A percentile compares a stretch with the other conserved stretches of the same genome.
Evolutionary conservation across 2,113 vertebrate species (phyloP).

Genomic region (Pelmatolapia mariae): DNA sequence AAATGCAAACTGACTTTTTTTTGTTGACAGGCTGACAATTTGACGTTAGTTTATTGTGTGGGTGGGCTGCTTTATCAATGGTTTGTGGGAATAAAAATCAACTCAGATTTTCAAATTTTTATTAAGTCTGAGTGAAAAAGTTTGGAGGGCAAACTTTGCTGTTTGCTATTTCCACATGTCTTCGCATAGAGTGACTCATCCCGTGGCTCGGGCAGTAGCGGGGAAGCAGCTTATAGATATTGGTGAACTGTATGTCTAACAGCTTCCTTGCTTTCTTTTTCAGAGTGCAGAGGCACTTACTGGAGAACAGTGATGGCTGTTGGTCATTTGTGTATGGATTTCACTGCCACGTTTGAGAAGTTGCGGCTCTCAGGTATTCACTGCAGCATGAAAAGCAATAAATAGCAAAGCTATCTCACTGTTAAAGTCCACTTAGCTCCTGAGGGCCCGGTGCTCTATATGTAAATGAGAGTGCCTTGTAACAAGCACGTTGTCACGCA

Average conservation of each 20-base stretch:
- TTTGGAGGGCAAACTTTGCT: not conserved
- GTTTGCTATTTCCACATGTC: not conserved
- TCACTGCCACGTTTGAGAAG: conserved; percentile 60
- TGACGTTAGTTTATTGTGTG: conserved; percentile 45
- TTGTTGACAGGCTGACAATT: conserved; percentile 47
- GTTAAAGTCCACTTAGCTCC: conserved; percentile 70
- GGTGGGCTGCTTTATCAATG: conserved; percentile 26
- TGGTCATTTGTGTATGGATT: conserved; percentile 69
- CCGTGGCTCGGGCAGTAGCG: not conserved
- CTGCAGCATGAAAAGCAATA: conserved; percentile 69
- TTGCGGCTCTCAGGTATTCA: conserved; percentile 60
- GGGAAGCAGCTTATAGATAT: not conserved
- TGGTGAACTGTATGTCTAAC: conserved; percentile 9
- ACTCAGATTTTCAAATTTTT: conserved; percentile 22
- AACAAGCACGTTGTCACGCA: conserved; percentile 17
- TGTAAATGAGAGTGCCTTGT: conserved; percentile 66
- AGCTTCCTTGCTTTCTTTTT: not conserved
- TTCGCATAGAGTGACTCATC: not conserved
- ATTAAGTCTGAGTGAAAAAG: conserved; percentile 7
- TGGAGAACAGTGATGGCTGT: conserved; percentile 31
- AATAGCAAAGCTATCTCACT: conserved; percentile 62
- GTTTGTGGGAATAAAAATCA: conserved; percentile 4
- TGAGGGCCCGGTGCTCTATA: conserved; percentile 65
- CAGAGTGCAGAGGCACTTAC: conserved; percentile 19
- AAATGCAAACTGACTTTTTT: conserved; percentile 58